Percentiles rank a stretch among this genome's conserved stretches.
phyloP scores from a whole-genome alignment of 2,888 invertebrate genomes.

The Chymomyza procnemis region DNA sequence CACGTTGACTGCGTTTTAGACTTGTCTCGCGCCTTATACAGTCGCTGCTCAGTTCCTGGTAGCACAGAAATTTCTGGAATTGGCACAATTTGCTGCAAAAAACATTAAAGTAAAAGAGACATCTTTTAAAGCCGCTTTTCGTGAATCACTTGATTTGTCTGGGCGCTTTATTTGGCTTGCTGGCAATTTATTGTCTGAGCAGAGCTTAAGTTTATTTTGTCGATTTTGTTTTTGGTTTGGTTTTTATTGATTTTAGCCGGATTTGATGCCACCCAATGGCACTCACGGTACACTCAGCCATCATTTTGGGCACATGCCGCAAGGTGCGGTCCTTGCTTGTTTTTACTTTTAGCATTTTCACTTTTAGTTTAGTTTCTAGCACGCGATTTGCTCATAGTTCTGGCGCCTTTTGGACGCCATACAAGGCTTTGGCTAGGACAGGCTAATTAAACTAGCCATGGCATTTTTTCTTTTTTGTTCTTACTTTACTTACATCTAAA shows the following conservation, averaged over 20 bases:
- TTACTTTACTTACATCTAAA: neutral
- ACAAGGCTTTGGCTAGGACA: neutral
- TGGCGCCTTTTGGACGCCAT: conserved; percentile 40
- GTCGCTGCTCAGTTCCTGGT: conserved; percentile 24
- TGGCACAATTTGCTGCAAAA: neutral
- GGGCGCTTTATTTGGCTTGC: conserved; percentile 15
- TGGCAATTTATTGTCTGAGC: conserved; percentile 37
- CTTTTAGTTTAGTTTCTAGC: conserved; percentile 16
- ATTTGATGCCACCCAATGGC: conserved; percentile 45
- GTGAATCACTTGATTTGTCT: conserved; percentile 37
- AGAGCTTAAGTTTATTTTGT: conserved; percentile 52
- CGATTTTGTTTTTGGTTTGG: conserved; percentile 17
- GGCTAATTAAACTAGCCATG: conserved; percentile 28
- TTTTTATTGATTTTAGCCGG: conserved; percentile 66
- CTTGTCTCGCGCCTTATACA: neutral
- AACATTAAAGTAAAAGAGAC: neutral
- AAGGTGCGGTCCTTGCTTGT: conserved; percentile 4
- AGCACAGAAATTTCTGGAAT: conserved; percentile 20
- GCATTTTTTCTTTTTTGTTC: conserved; percentile 9
- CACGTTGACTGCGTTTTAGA: neutral
- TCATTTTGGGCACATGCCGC: conserved; percentile 16
- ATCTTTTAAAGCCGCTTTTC: conserved; percentile 17
- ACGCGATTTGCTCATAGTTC: conserved; percentile 59
- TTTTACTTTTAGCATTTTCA: neutral
- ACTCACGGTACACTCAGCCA: conserved; percentile 37